These are phyloP conservation scores for Babyrousa celebensis DNA, from an alignment of 2,797 vertebrate species.

Conservation along the genomic window DNA sequence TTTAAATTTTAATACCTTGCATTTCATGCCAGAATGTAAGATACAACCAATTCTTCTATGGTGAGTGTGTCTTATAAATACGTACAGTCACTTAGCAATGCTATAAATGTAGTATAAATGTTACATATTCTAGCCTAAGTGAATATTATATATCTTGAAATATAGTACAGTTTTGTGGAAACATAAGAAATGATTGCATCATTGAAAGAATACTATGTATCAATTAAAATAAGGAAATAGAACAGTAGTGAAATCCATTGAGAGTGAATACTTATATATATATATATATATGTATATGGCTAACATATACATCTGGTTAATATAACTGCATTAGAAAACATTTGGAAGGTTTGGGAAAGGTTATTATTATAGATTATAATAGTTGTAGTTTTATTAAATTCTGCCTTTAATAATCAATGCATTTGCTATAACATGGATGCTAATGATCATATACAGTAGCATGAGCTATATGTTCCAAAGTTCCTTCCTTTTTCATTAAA, in stretches of 20 bases:
- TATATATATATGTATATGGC: neutral
- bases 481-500: neutral
- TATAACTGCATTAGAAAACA: neutral
- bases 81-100: neutral
- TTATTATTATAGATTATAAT: neutral
- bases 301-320: neutral
- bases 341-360: neutral
- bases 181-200: neutral
- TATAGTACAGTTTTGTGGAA: neutral
- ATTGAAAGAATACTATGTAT: neutral
- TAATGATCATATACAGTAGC: neutral
- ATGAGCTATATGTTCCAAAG: neutral
- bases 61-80: neutral
- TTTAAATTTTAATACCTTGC: neutral
- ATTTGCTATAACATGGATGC: neutral
- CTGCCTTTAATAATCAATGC: neutral
- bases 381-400: neutral
- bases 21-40: neutral
- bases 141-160: neutral
- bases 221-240: neutral
- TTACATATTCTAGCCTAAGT: neutral
- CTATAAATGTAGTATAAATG: neutral
- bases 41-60: neutral
- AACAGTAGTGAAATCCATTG: neutral
- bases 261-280: neutral